Evolutionary conservation across 2,888 invertebrate genomes (phyloP).

Genomic region (Taenaris catops): DNA sequence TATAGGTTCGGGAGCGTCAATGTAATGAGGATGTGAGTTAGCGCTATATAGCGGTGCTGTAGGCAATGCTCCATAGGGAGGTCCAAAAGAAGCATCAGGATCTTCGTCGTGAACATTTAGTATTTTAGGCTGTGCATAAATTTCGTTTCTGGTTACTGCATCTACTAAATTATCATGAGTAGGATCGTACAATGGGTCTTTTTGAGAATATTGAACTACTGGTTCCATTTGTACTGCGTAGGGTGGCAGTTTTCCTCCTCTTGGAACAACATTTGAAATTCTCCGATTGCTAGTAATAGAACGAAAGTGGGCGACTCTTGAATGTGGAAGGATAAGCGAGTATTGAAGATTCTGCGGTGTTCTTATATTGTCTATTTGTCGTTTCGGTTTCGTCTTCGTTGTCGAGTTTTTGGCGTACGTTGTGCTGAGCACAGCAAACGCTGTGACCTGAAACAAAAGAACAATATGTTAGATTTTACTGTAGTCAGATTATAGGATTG

Average conservation of each 20-base stretch:
- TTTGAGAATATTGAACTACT: conserved; percentile 87
- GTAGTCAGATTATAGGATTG: no score
- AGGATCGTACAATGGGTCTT: conserved; percentile 87
- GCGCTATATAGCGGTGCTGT: conserved; percentile 72
- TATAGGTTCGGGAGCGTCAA: conserved; percentile 92
- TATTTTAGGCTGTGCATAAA: conserved; percentile 71
- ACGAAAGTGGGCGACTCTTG: conserved; percentile 74
- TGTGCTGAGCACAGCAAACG: conserved; percentile 75
- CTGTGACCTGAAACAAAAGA: conserved; percentile 76
- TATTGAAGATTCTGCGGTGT: conserved; percentile 81
- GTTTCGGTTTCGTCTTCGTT: conserved; percentile 69
- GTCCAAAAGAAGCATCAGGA: conserved; percentile 65
- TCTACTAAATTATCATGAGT: conserved; percentile 69
- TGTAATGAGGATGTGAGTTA: conserved; percentile 74
- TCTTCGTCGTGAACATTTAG: conserved; percentile 64
- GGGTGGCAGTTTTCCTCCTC: conserved; percentile 80
- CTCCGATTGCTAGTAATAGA: conserved; percentile 73
- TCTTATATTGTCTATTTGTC: conserved; percentile 74
- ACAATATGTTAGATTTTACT: conserved; percentile 5
- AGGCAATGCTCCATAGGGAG: conserved; percentile 60
- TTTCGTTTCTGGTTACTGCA: conserved; percentile 62
- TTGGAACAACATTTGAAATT: conserved; percentile 67
- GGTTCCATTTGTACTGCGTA: conserved; percentile 92
- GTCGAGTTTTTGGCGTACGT: conserved; percentile 69
- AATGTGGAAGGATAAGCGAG: conserved; percentile 78